Percentiles rank a stretch among this genome's conserved stretches.
Evolutionary conservation across 2,888 invertebrate genomes (phyloP).

Genomic region (Osmoderma eremita): DNA sequence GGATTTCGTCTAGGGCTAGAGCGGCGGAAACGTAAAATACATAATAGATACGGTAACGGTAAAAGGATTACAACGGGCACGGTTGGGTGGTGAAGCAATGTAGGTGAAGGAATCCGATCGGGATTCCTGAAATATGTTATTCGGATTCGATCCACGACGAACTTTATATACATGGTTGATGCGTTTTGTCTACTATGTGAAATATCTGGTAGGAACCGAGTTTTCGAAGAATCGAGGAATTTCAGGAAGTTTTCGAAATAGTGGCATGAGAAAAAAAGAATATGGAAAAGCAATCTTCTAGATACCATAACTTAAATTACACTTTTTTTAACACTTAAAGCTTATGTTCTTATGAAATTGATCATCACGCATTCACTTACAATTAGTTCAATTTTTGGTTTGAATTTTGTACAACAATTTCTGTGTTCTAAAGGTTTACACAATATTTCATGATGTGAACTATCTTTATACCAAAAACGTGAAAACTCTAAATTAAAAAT

Average conservation of each 20-base stretch:
- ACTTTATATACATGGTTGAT: conserved; percentile 29
- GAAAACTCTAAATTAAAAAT: no score
- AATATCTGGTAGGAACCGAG: conserved; percentile 19
- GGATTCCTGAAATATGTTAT: conserved; percentile 23
- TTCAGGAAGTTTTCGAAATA: conserved; percentile 17
- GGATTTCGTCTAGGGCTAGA: background rate
- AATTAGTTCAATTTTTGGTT: no score
- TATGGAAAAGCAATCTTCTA: conserved; percentile 21
- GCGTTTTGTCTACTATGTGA: conserved; percentile 20
- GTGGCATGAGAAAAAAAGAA: background rate
- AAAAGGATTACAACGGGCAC: background rate
- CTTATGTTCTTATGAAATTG: no score
- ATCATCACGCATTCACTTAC: no score
- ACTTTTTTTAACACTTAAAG: no score
- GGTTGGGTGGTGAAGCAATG: conserved; percentile 17
- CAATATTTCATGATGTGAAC: no score
- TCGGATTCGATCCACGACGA: conserved; percentile 11
- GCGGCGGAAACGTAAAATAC: background rate
- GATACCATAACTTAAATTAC: no score
- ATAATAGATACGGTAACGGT: conserved; percentile 10
- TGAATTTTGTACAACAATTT: no score
- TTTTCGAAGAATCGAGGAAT: background rate
- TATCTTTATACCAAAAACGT: no score
- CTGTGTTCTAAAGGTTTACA: no score
- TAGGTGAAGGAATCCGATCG: conserved; percentile 22